phyloP scores from a whole-genome alignment of 2,888 invertebrate species.

The Ptychoptera contaminata region DNA sequence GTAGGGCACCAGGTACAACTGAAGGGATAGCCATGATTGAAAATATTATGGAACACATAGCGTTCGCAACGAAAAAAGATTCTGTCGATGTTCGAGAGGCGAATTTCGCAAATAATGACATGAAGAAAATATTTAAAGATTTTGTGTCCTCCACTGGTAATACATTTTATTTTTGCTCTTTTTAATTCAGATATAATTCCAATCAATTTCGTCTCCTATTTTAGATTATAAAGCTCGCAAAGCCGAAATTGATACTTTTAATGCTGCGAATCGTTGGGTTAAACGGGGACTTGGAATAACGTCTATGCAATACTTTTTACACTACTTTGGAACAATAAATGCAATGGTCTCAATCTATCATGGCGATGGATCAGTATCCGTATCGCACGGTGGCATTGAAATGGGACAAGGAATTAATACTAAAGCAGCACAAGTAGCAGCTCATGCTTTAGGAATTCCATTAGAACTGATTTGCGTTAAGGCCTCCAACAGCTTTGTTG shows the following conservation, averaged over 20 bases:
- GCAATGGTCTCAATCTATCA: constrained; percentile 53
- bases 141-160: constrained; percentile 29
- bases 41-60: constrained; percentile 50
- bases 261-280: constrained; percentile 60
- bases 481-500: constrained; percentile 43
- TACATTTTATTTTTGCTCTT: not conserved
- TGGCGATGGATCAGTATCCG: constrained; percentile 51
- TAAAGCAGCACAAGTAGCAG: constrained; percentile 59
- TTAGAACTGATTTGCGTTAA: constrained; percentile 48
- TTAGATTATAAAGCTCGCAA: constrained; percentile 40
- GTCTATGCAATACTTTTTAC: constrained; percentile 50
- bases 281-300: constrained; percentile 57
- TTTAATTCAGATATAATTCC: no score
- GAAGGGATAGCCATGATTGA: constrained; percentile 48
- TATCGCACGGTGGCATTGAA: constrained; percentile 58
- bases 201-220: not conserved
- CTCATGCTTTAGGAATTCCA: constrained; percentile 52
- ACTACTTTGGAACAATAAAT: constrained; percentile 35
- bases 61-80: constrained; percentile 36
- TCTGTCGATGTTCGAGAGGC: constrained; percentile 38
- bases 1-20: constrained; percentile 43
- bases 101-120: constrained; percentile 33
- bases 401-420: constrained; percentile 70
- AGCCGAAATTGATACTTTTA: constrained; percentile 39
- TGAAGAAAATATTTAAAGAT: constrained; percentile 35